Base-by-base conservation (phyloP, 2,113 vertebrate genomes). In the Monarcha castaneiventris region DNA sequence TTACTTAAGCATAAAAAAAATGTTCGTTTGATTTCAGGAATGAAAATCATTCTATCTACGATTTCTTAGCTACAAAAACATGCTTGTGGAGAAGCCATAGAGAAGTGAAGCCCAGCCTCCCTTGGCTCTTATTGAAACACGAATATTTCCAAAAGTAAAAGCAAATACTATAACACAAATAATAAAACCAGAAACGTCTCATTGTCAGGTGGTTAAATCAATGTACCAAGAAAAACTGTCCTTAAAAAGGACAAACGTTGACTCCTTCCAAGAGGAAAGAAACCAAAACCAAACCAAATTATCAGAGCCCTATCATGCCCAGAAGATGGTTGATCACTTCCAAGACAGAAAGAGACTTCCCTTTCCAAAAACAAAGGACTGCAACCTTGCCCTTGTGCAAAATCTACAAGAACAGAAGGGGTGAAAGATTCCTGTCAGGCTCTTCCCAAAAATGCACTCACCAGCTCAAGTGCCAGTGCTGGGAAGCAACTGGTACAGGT, bases 91-190 rank as follows among this genome's bases (percentile, higher is more conserved):
- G n/a, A 35, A 77, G 44, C 7, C 39, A 11, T 3, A 26, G 2
- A 64, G 33, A 54, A 52, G 10, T 20, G 23, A 79, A 58, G 25
- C 5, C 15, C 27, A 17, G 22, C 2, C 5, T 62, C 46, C 26
- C 18, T 23, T 25, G 35, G 23, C 21, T 69, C 7, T 43, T 48
- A 56, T 0, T 56, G 59, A 77, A 87, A 77, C 23, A 64, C 4
- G 32, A 67, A 6, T 27, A 74, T 52, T 74, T 44, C 16, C 27
- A 35, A 66, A 81, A 52, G 35, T n/a, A 33, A 68, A 87, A 67
- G 20, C 16, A 91, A 71, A 75, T 35, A 54, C 7, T 22, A 1
- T 4, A 39, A n/a, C 3, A 17, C 0, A 0, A 59, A 55, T 12
- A 67, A 41, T 3, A 56, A 59, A 56, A 56, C 41, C 4, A n/a